These are phyloP conservation scores for Brachionus sp. DNA, from an alignment of 1,140 invertebrate genomes.

Conservation along the genomic window DNA sequence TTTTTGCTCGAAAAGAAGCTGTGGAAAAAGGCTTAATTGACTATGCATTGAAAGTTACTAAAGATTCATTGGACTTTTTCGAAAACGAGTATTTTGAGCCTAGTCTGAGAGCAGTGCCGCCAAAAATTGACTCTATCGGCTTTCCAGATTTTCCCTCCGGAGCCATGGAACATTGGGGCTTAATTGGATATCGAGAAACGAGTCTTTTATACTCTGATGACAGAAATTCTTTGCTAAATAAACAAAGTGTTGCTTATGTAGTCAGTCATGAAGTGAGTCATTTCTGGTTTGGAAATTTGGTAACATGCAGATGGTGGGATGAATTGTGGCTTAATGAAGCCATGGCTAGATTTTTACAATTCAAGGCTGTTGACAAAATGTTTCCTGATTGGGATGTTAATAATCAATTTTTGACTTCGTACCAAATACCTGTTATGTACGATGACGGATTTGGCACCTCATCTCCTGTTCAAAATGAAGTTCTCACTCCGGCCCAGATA, in stretches of 20 bases:
- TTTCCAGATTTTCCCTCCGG: conserved; percentile 42
- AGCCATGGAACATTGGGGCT: conserved; percentile 82
- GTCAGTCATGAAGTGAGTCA: conserved; percentile 82
- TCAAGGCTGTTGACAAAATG: conserved; percentile 62
- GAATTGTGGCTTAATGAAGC: conserved; percentile 57
- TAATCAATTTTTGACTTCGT: conserved; percentile 14
- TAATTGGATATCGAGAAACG: conserved; percentile 57
- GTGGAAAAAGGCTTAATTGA: background rate
- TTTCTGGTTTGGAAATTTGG: conserved; percentile 49
- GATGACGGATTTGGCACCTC: conserved; percentile 32
- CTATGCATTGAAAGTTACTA: conserved; percentile 21
- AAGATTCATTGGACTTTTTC: background rate
- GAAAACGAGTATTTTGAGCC: conserved; percentile 1
- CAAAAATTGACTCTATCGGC: conserved; percentile 31
- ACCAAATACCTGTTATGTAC: conserved; percentile 42
- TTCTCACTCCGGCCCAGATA: conserved; percentile 34
- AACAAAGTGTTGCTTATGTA: conserved; percentile 80
- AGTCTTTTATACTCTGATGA: conserved; percentile 68
- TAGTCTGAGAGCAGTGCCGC: background rate
- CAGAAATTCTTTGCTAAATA: conserved; percentile 68
- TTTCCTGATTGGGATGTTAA: conserved; percentile 69
- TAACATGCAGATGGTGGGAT: conserved; percentile 51
- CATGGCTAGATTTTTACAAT: conserved; percentile 53
- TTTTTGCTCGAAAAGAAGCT: conserved; percentile 32
- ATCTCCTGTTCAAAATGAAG: background rate